phyloP scores from a whole-genome alignment of 2,797 vertebrate species.

The Limosa lapponica region DNA sequence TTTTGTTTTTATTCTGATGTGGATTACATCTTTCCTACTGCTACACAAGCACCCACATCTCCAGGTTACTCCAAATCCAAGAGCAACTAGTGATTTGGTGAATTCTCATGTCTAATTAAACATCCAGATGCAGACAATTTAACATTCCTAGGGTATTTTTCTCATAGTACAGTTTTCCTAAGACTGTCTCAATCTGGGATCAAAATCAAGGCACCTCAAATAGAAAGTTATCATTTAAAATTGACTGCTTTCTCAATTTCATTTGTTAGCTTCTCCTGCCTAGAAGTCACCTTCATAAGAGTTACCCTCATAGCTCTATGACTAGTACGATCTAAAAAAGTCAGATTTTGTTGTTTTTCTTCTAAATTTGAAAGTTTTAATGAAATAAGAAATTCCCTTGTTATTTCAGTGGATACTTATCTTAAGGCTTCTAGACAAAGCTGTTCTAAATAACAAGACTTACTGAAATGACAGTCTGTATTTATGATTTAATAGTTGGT shows the following conservation, averaged over 20 bases:
- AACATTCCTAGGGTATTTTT: background rate
- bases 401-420: background rate
- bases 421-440: background rate
- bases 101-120: background rate
- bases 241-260: background rate
- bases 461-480: background rate
- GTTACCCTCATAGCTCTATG: background rate
- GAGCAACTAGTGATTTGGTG: background rate
- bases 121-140: background rate
- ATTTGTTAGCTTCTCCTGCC: background rate
- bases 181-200: background rate
- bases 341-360: background rate
- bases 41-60: background rate
- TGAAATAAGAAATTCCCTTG: background rate
- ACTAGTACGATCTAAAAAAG: background rate
- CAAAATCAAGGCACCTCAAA: background rate
- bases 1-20: background rate
- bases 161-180: background rate
- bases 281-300: background rate
- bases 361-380: background rate
- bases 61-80: background rate
- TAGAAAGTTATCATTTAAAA: background rate
- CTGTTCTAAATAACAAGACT: background rate
- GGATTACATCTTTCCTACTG: background rate
- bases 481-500: background rate